These are phyloP conservation scores for Acipenser ruthenus DNA, from an alignment of 2,797 vertebrate genomes.

Conservation along the genomic window DNA sequence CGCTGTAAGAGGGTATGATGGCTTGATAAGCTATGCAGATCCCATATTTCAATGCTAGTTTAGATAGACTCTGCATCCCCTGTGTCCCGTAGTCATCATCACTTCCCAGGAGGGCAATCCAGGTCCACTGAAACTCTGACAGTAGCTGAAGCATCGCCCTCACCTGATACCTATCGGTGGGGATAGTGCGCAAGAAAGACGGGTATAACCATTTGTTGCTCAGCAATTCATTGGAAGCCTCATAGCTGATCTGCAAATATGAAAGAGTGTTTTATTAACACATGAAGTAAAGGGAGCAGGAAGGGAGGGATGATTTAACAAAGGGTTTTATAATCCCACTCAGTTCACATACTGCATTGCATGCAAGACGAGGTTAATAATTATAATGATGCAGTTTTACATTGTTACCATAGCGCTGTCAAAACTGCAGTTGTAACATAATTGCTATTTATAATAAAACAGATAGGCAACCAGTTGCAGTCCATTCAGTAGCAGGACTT, in stretches of 20 bases:
- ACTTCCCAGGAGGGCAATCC: slow-evolving; percentile 35
- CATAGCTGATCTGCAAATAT: slow-evolving; percentile 46
- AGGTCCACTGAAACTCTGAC: slow-evolving; percentile 31
- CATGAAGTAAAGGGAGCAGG: background rate
- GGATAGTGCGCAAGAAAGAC: slow-evolving; percentile 22
- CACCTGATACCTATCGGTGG: slow-evolving; percentile 22
- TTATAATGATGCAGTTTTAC: too few species aligned
- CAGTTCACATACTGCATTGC: too few species aligned
- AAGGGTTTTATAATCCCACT: too few species aligned
- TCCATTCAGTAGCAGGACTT: too few species aligned
- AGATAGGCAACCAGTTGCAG: too few species aligned
- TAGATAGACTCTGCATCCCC: slow-evolving; percentile 23
- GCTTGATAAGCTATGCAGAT: slow-evolving; percentile 41
- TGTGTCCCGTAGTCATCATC: slow-evolving; percentile 28
- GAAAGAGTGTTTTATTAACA: background rate
- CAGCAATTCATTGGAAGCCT: slow-evolving; percentile 29
- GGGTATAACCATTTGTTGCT: slow-evolving; percentile 29
- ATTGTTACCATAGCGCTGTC: too few species aligned
- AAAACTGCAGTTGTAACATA: too few species aligned
- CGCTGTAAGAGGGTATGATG: slow-evolving; percentile 12
- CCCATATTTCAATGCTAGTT: background rate
- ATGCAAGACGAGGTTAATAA: too few species aligned
- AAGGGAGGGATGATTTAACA: too few species aligned
- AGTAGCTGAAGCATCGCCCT: slow-evolving; percentile 30
- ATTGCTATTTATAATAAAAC: too few species aligned